Evolutionary conservation across 1,140 invertebrate species (phyloP).

Genomic region (Hypothenemus hampei): DNA sequence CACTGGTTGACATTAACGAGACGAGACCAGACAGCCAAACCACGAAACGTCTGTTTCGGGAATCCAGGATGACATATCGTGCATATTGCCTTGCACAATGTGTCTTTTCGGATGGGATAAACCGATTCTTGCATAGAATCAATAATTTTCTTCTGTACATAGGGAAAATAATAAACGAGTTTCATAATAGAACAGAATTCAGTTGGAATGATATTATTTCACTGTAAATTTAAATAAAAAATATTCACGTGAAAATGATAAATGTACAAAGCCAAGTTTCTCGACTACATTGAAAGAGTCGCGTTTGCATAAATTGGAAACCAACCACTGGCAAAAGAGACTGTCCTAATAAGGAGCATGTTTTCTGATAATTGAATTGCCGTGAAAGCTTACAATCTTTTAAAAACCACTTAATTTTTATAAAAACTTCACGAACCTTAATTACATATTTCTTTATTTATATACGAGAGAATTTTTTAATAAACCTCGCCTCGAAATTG

Average conservation of each 20-base stretch:
- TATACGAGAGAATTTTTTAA: too few species aligned
- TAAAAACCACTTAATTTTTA: too few species aligned
- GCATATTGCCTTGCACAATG: conserved; percentile 13
- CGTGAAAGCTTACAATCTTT: too few species aligned
- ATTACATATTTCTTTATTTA: too few species aligned
- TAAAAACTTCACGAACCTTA: too few species aligned
- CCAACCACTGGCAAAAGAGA: conserved; percentile 20
- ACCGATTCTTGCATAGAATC: too few species aligned
- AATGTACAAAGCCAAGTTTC: conserved; percentile 17
- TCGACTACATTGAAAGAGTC: conserved; percentile 2
- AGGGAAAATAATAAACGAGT: too few species aligned
- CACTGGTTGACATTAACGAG: conserved; percentile 10
- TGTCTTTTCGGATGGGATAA: too few species aligned
- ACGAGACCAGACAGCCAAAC: conserved; percentile 12
- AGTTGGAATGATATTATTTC: conserved; percentile 4
- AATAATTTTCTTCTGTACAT: not conserved
- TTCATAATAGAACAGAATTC: too few species aligned
- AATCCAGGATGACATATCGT: conserved; percentile 16
- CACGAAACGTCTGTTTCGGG: conserved; percentile 13
- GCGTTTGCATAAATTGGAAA: conserved; percentile 20
- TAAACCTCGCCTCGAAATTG: too few species aligned
- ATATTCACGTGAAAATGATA: conserved; percentile 13
- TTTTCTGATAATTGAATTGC: conserved; percentile 17
- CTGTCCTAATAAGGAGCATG: conserved; percentile 20
- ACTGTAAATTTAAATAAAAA: conserved; percentile 15